These are phyloP conservation scores for Propithecus perrieri DNA, from an alignment of 2,797 vertebrate genomes.

Conservation along the genomic window DNA sequence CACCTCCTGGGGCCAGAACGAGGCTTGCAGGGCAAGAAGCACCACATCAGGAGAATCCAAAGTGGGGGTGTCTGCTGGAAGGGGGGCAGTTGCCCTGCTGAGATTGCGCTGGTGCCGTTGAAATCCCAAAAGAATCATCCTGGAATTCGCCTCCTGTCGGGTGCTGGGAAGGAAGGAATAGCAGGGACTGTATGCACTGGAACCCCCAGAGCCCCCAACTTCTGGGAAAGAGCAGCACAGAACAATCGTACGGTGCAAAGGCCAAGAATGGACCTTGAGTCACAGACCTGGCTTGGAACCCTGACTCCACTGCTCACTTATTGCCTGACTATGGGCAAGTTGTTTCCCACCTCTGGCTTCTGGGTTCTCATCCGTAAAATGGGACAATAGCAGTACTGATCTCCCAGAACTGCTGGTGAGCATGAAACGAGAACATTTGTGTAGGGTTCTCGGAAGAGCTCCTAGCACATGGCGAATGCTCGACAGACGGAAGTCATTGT, in stretches of 20 bases:
- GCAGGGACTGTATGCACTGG: too few relatives aligned
- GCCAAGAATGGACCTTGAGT: not conserved
- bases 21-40: conserved; percentile 75
- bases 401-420: too few relatives aligned
- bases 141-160: not conserved
- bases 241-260: not conserved
- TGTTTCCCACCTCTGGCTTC: not conserved
- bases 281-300: not conserved
- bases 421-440: not conserved
- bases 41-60: conserved; percentile 57
- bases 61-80: conserved; percentile 52
- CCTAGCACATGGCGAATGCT: rapidly evolving
- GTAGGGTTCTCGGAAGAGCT: not conserved
- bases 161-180: not conserved
- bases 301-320: not conserved
- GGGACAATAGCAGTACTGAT: rapidly evolving
- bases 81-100: not conserved
- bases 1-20: conserved; percentile 72
- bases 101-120: not conserved
- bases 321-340: rapidly evolving
- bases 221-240: not conserved
- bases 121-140: too few relatives aligned
- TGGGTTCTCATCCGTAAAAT: not conserved
- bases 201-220: too few relatives aligned
- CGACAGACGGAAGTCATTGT: rapidly evolving